phyloP scores from a whole-genome alignment of 2,797 vertebrate species.

The Arctocebus calabarensis region DNA sequence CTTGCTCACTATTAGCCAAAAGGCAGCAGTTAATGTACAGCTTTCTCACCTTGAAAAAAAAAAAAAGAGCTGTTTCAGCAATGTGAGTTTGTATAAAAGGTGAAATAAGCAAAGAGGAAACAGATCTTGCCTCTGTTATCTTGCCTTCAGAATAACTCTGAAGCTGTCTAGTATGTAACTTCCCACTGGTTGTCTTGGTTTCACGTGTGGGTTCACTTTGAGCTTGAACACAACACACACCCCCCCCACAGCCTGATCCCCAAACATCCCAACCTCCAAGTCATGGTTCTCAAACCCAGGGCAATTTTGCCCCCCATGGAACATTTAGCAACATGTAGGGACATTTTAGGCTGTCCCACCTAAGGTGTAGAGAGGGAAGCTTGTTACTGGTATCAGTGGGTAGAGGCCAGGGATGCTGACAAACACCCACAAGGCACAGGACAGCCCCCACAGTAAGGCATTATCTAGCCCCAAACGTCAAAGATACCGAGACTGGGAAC shows the following conservation, averaged over 20 bases:
- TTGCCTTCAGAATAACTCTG: not conserved
- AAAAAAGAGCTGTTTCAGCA: not conserved
- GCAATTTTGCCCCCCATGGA: not conserved
- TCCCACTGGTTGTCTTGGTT: not conserved
- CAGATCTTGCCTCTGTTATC: no score
- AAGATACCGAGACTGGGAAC: fast-evolving
- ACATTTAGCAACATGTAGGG: not conserved
- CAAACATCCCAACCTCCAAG: not conserved
- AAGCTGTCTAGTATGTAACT: not conserved
- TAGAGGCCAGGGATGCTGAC: not conserved
- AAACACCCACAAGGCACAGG: not conserved
- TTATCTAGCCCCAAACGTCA: not conserved
- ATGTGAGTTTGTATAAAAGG: not conserved
- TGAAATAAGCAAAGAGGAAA: not conserved
- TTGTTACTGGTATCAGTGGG: not conserved
- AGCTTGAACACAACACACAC: no score
- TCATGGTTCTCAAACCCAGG: not conserved
- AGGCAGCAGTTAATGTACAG: not conserved
- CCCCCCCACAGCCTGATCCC: not conserved
- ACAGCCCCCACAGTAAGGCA: not conserved
- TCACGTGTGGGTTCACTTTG: not conserved
- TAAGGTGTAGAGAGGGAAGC: no score
- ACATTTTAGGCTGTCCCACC: not conserved
- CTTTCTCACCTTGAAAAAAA: not conserved
- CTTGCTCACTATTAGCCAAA: not conserved